These are phyloP conservation scores for Crenichthys baileyi DNA, from an alignment of 2,797 vertebrate genomes.

Conservation along the genomic window DNA sequence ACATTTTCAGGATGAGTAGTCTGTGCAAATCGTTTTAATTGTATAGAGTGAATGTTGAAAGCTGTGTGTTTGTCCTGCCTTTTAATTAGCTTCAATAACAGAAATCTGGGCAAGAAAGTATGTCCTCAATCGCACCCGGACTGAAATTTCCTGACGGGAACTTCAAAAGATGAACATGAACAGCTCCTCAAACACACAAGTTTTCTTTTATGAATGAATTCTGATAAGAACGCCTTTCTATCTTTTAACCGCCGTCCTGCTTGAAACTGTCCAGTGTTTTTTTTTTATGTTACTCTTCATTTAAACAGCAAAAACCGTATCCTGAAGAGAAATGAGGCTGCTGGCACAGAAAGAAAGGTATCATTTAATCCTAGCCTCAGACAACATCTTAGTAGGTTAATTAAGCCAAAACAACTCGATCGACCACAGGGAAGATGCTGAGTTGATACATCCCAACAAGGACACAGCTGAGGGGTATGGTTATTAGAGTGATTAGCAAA, in stretches of 20 bases:
- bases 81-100: constrained; percentile 71
- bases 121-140: constrained; percentile 59
- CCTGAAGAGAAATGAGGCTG: constrained; percentile 71
- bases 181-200: constrained; percentile 30
- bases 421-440: constrained; percentile 61
- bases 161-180: constrained; percentile 55
- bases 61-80: constrained; percentile 52
- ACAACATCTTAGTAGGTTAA: constrained; percentile 78
- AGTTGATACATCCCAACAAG: constrained; percentile 65
- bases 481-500: constrained; percentile 48
- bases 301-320: constrained; percentile 60
- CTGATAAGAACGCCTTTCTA: background rate
- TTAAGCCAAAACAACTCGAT: constrained; percentile 66
- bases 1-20: constrained; percentile 65
- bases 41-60: constrained; percentile 56
- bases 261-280: constrained; percentile 53
- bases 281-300: constrained; percentile 70
- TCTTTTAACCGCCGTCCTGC: constrained; percentile 17
- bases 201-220: constrained; percentile 37
- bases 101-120: constrained; percentile 62
- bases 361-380: constrained; percentile 69
- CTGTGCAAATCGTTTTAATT: constrained; percentile 57
- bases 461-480: constrained; percentile 48
- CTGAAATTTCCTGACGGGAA: constrained; percentile 47
- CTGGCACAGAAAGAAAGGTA: constrained; percentile 74